phyloP scores from a whole-genome alignment of 2,888 invertebrate genomes.

The Cryptus armator region DNA sequence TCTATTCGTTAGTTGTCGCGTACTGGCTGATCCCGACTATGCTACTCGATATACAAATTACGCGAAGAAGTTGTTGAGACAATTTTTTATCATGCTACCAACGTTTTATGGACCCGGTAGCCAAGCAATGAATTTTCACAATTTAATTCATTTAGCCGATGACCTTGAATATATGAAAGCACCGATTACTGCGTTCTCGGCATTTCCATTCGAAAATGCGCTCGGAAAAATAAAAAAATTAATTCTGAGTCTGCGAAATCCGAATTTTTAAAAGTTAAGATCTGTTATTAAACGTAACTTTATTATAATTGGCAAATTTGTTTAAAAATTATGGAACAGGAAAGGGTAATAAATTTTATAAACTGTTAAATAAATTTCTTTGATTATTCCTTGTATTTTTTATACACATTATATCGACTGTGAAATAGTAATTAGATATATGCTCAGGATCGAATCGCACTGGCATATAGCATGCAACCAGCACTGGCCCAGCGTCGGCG shows the following conservation, averaged over 20 bases:
- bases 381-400: too few species aligned
- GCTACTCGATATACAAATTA: constrained; percentile 18
- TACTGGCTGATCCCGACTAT: constrained; percentile 48
- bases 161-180: constrained; percentile 63
- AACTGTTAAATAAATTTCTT: too few species aligned
- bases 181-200: constrained; percentile 51
- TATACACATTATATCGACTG: too few species aligned
- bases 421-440: background rate
- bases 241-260: constrained; percentile 48
- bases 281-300: too few species aligned
- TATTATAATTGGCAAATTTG: too few species aligned
- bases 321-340: too few species aligned
- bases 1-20: constrained; percentile 52
- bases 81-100: constrained; percentile 58
- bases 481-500: background rate
- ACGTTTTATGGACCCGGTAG: constrained; percentile 56
- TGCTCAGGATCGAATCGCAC: background rate
- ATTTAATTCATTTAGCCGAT: constrained; percentile 65
- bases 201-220: constrained; percentile 62
- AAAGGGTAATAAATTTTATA: too few species aligned
- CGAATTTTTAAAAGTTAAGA: too few species aligned
- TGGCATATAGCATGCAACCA: background rate
- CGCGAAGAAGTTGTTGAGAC: constrained; percentile 36
- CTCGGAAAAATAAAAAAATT: constrained; percentile 51
- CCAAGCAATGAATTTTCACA: constrained; percentile 64